A percentile compares a stretch with the other conserved stretches of the same genome.
Evolutionary conservation across 2,888 invertebrate species (phyloP).

Genomic region (Pachycephus smyrnensis): DNA sequence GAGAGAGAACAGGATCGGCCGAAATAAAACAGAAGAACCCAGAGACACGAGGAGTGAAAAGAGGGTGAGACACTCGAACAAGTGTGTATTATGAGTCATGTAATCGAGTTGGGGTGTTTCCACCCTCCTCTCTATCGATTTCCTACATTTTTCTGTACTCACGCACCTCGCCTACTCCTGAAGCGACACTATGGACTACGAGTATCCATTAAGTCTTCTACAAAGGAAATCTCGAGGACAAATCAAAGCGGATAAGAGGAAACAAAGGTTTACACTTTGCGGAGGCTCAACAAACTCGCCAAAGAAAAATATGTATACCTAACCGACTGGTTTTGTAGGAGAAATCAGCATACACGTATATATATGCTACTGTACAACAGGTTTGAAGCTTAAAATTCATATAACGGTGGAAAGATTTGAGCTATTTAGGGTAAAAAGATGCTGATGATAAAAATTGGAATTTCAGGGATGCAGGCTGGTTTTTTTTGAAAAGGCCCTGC

Average conservation of each 20-base stretch:
- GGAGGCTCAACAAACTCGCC: not conserved
- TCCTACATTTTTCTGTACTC: constrained; percentile 12
- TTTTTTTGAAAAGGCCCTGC: constrained; percentile 4
- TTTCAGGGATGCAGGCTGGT: not conserved
- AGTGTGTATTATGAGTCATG: constrained; percentile 60
- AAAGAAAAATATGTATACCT: not conserved
- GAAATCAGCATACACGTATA: not conserved
- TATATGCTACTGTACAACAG: not conserved
- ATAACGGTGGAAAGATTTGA: not conserved
- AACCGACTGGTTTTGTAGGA: not conserved
- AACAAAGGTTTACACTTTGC: not conserved
- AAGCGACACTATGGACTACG: not conserved
- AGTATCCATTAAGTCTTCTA: not conserved
- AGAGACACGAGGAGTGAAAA: not conserved
- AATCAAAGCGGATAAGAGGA: not conserved
- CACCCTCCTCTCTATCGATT: constrained; percentile 9
- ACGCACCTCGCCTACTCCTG: not conserved
- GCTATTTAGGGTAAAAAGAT: not conserved
- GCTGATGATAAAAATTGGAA: not conserved
- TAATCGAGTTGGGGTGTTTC: constrained; percentile 46
- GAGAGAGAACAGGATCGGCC: constrained; percentile 18
- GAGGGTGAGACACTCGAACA: constrained; percentile 33
- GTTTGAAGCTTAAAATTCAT: not conserved
- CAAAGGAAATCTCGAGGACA: not conserved
- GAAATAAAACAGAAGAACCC: constrained; percentile 23